Evolutionary conservation across 1,140 invertebrate genomes (phyloP).

Genomic region (Aphis gossypii): DNA sequence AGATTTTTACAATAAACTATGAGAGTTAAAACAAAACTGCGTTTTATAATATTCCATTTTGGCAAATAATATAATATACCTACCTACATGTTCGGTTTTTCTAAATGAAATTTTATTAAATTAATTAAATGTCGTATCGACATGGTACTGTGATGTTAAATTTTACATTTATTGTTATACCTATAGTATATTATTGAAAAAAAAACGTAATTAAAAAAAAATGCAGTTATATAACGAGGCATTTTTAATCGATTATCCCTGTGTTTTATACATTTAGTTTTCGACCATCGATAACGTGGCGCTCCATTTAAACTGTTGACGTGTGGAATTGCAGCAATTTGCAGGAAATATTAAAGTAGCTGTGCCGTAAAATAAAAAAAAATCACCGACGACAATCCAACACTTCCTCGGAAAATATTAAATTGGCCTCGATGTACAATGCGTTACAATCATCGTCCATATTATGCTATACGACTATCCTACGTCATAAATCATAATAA

Average conservation of each 20-base stretch:
- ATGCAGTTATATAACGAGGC: background rate
- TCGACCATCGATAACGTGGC: background rate
- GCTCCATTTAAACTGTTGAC: background rate
- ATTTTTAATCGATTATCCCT: background rate
- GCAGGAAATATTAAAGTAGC: background rate
- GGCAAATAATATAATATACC: background rate
- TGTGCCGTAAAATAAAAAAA: background rate
- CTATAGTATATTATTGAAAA: background rate
- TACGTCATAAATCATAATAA: background rate
- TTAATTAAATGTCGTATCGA: slow-evolving; percentile 2
- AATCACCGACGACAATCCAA: background rate
- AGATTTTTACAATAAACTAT: background rate
- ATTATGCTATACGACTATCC: background rate
- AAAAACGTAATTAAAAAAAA: background rate
- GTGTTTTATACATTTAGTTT: background rate
- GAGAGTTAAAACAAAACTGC: background rate
- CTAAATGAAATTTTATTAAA: background rate
- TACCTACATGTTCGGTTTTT: background rate
- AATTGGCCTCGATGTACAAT: background rate
- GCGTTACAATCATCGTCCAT: background rate
- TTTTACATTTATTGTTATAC: background rate
- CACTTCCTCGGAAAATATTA: background rate
- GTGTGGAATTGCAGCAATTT: background rate
- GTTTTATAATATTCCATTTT: background rate
- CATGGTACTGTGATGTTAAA: background rate